Percentiles rank a stretch among this genome's conserved stretches.
Evolutionary conservation across 2,888 invertebrate genomes (phyloP).

Genomic region (Acholoe squamosa): DNA sequence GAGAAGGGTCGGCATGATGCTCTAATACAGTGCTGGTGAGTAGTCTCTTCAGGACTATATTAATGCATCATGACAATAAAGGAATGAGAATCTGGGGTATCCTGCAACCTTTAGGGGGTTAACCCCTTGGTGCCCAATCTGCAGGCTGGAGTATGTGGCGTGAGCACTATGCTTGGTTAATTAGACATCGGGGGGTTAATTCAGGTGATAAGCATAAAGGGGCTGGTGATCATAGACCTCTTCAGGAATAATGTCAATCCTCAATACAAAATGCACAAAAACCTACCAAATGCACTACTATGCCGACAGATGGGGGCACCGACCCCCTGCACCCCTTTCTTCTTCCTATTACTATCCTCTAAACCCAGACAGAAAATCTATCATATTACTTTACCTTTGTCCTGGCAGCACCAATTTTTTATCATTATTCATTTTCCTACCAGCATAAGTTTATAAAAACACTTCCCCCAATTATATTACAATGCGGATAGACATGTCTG

Average conservation of each 20-base stretch:
- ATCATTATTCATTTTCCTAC: not conserved
- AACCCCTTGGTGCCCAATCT: not conserved
- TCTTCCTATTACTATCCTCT: not conserved
- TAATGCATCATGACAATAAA: too few species aligned
- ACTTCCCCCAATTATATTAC: not conserved
- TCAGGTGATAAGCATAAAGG: slow-evolving; percentile 6
- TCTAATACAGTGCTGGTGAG: too few species aligned
- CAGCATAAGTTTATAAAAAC: not conserved
- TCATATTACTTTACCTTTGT: not conserved
- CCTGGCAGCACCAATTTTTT: not conserved
- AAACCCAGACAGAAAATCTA: not conserved
- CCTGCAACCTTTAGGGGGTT: too few species aligned
- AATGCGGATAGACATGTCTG: not conserved
- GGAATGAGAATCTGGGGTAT: too few species aligned
- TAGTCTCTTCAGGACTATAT: too few species aligned
- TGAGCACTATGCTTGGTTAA: slow-evolving; percentile 22
- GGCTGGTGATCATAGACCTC: not conserved
- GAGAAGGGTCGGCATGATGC: too few species aligned
- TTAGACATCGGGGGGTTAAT: not conserved
- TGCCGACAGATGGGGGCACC: slow-evolving; percentile 22
- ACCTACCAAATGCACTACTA: not conserved
- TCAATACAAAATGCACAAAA: not conserved
- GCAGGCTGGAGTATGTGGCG: not conserved
- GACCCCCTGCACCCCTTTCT: not conserved
- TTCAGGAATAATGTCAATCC: not conserved